phyloP scores from a whole-genome alignment of 2,797 vertebrate species.

The Tragelaphus oryx region DNA sequence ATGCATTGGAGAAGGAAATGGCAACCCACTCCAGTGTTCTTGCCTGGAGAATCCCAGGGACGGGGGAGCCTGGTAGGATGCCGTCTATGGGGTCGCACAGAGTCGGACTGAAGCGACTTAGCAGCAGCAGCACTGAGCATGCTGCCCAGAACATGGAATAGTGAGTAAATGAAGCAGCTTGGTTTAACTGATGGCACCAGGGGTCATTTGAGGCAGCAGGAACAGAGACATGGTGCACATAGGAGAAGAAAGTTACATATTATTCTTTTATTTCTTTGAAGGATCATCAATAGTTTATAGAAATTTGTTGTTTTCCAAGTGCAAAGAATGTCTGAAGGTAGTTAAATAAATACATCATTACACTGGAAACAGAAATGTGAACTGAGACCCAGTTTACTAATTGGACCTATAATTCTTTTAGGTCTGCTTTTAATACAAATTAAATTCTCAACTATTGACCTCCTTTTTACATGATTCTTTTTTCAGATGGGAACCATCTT shows the following conservation, averaged over 20 bases:
- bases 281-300: conserved; percentile 17
- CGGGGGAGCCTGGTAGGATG: too few species aligned
- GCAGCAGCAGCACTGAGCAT: not conserved
- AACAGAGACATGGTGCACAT: not conserved
- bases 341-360: conserved; percentile 49
- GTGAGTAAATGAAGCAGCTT: not conserved
- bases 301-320: conserved; percentile 32
- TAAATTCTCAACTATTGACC: conserved; percentile 1
- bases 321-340: conserved; percentile 9
- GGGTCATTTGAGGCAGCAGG: not conserved
- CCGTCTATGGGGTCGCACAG: fast-evolving
- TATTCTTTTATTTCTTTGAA: conserved; percentile 27
- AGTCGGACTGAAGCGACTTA: too few species aligned
- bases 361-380: conserved; percentile 23
- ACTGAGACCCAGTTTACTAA: conserved; percentile 22
- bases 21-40: too few species aligned
- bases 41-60: too few species aligned
- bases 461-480: not conserved
- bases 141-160: not conserved
- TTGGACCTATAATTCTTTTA: conserved; percentile 31
- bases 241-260: not conserved
- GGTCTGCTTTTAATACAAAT: conserved; percentile 39
- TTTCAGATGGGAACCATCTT: not conserved
- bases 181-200: not conserved
- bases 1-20: too few species aligned